Base-by-base conservation (phyloP, 2,888 invertebrate species). In the Ceratothoa steindachneri region DNA sequence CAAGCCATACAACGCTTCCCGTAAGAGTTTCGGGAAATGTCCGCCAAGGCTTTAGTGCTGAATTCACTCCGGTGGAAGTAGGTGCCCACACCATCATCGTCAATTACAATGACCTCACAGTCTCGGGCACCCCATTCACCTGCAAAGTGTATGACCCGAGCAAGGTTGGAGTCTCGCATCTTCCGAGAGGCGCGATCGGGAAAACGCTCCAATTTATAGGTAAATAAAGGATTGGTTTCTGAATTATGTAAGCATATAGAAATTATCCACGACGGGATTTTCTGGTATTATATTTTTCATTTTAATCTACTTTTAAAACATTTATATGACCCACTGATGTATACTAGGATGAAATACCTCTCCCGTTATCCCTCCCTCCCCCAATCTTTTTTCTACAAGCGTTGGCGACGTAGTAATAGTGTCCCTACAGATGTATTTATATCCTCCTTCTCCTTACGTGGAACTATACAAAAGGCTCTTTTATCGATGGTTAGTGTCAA, bases 71-170 rank as follows among this genome's bases (percentile, higher is more conserved):
- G 0, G 88, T 88, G 76, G 91, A 92, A 85, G 96, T 97, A n/a
- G 97, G 97, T 71, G 92, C 93, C 0, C 95, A 95, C 84, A 90
- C 93, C 41, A 90, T 95, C 68, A 92, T 90, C 77, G 94, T 96
- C 24, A 93, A 93, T 84, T 95, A 95, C 84, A 95, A 95, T 84
- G 93, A 91, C 64, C 90, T 92, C 83, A 90, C 93, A 1, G 91
- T 96, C 9, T 91, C 89, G 86, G 80, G 80, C 68, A 80, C 80
- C 74, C 92, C 94, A 72, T 94, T 93, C 85, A 87, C 92, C 80
- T 93, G 94, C 80, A 94, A 95, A 86, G 94, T 93, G 0, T 96
- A 96, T 85, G 96, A 97, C 85, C 93, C 96, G 30, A 91, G 92
- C 80, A 89, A 91, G 83, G 93, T 94, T 24, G 88, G 90, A 81